phyloP scores from a whole-genome alignment of 2,888 invertebrate species.

The Zaprionus bogoriensis region DNA sequence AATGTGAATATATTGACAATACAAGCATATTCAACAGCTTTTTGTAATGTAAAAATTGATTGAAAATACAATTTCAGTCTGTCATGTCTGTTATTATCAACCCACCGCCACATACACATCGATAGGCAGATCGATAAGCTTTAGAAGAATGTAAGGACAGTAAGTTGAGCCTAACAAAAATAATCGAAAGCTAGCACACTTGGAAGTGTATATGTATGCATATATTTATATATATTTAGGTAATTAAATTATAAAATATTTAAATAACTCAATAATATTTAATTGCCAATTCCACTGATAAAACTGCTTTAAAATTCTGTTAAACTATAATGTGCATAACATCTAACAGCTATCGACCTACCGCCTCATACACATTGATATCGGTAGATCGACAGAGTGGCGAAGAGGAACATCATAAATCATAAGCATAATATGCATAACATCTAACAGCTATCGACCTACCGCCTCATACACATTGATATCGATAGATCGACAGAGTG shows the following conservation, averaged over 20 bases:
- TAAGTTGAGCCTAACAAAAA: no score
- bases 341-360: background rate
- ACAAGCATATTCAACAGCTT: no score
- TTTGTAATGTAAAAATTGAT: no score
- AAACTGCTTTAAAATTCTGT: background rate
- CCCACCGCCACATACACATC: no score
- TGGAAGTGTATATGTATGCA: background rate
- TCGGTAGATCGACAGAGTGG: background rate
- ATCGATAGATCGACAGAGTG: background rate
- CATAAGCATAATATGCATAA: background rate
- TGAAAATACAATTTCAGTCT: no score
- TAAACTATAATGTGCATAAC: background rate
- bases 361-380: background rate
- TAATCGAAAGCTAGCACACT: no score
- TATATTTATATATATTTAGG: background rate
- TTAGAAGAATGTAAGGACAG: no score
- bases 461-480: background rate
- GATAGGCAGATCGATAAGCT: no score
- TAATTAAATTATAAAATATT: background rate
- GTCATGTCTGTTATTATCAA: no score
- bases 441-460: background rate
- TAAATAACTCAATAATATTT: background rate
- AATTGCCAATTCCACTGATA: background rate
- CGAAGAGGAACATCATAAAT: no score
- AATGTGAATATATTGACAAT: no score